These are phyloP conservation scores for Solen grandis DNA, from an alignment of 1,140 invertebrate genomes.

Conservation along the genomic window DNA sequence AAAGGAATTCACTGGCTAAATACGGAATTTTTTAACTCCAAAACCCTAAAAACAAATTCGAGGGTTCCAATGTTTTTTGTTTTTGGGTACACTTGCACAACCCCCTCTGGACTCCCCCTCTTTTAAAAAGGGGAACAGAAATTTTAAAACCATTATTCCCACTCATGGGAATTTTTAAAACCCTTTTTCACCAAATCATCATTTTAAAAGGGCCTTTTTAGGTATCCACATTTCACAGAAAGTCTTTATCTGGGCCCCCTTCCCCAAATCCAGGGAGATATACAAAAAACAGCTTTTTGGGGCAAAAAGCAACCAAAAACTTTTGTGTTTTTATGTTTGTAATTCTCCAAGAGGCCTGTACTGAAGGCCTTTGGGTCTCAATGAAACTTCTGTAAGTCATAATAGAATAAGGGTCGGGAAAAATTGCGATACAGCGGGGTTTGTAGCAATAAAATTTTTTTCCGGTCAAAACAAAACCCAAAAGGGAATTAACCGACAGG, in stretches of 20 bases:
- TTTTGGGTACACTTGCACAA: slow-evolving; percentile 27
- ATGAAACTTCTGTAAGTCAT: slow-evolving; percentile 42
- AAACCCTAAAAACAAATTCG: slow-evolving; percentile 36
- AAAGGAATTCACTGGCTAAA: slow-evolving; percentile 25
- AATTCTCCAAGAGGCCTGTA: slow-evolving; percentile 49
- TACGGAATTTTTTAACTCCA: slow-evolving; percentile 45
- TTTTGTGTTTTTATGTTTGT: slow-evolving; percentile 48
- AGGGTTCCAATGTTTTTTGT: slow-evolving; percentile 28
- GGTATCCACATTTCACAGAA: slow-evolving; percentile 33
- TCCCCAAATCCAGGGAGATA: slow-evolving; percentile 14
- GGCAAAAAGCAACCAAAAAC: slow-evolving; percentile 24
- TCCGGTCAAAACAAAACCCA: neutral
- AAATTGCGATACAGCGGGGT: slow-evolving; percentile 19
- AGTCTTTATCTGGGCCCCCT: slow-evolving; percentile 29
- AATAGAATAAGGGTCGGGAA: slow-evolving; percentile 27
- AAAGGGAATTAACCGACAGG: neutral
- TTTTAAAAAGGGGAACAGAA: slow-evolving; percentile 30
- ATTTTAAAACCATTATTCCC: neutral
- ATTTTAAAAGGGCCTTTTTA: slow-evolving; percentile 4
- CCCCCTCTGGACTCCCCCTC: slow-evolving; percentile 36
- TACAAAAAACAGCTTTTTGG: slow-evolving; percentile 36
- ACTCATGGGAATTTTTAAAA: slow-evolving; percentile 33
- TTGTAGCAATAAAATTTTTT: slow-evolving; percentile 16
- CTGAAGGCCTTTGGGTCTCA: slow-evolving; percentile 28
- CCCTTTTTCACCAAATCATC: slow-evolving; percentile 45